Evolutionary conservation across 1,140 invertebrate species (phyloP).

Genomic region (Neotoxoptera formosana): DNA sequence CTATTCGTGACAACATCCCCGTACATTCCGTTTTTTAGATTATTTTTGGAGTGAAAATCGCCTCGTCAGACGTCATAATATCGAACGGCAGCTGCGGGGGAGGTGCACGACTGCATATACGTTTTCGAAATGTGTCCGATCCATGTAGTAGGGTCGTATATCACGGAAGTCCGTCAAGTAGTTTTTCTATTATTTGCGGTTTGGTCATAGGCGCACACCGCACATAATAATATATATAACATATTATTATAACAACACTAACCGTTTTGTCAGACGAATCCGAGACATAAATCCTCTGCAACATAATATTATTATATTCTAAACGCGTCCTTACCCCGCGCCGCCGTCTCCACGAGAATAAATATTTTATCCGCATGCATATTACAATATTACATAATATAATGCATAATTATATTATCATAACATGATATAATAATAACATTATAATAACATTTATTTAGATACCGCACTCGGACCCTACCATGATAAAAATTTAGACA

Average conservation of each 20-base stretch:
- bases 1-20: not conserved
- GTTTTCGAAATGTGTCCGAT: not conserved
- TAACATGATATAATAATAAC: too few relatives aligned
- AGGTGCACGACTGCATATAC: not conserved
- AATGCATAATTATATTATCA: too few relatives aligned
- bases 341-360: not conserved
- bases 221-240: not conserved
- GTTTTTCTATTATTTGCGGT: not conserved
- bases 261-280: not conserved
- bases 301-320: constrained; percentile 8
- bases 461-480: too few relatives aligned
- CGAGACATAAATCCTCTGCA: not conserved
- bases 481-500: too few relatives aligned
- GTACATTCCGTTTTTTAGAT: not conserved
- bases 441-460: too few relatives aligned
- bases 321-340: not conserved
- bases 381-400: not conserved
- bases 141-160: not conserved
- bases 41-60: not conserved
- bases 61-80: not conserved
- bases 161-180: not conserved
- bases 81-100: too few relatives aligned
- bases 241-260: not conserved
- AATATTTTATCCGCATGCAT: not conserved
- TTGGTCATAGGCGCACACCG: not conserved